These are phyloP conservation scores for Tenthredo mesomela DNA, from an alignment of 2,888 invertebrate species.

Conservation along the genomic window DNA sequence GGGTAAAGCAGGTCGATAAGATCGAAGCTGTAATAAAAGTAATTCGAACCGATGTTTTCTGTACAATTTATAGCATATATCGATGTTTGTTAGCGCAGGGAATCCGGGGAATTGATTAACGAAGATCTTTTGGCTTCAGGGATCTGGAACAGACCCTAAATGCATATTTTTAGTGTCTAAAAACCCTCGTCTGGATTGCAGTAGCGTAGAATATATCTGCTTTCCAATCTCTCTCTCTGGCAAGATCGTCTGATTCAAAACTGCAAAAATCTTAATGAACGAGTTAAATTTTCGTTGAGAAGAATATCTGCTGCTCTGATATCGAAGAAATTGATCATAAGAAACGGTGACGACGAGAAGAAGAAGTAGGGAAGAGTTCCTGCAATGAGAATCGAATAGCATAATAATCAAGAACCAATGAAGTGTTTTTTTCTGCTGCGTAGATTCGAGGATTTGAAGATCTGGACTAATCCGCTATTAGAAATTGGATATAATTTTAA, in stretches of 20 bases:
- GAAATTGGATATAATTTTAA: not conserved
- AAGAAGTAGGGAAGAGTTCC: not conserved
- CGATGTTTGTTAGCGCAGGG: not conserved
- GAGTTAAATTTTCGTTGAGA: not conserved
- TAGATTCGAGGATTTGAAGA: not conserved
- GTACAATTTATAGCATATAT: not conserved
- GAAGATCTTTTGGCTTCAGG: not conserved
- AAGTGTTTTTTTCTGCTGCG: not conserved
- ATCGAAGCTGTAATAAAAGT: not conserved
- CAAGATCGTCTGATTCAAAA: not conserved
- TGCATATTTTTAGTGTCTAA: not conserved
- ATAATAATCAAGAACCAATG: not conserved
- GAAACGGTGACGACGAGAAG: not conserved
- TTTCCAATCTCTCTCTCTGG: not conserved
- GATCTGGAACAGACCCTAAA: not conserved
- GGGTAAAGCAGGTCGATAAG: not conserved
- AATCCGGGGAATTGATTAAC: not conserved
- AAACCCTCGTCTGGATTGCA: not conserved
- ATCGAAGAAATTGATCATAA: not conserved
- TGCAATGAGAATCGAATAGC: not conserved
- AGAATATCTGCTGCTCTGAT: not conserved
- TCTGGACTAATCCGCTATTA: not conserved
- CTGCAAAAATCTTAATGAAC: not conserved
- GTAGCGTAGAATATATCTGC: not conserved
- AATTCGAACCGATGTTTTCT: not conserved